A percentile compares a stretch with the other conserved stretches of the same genome.
Evolutionary conservation across 1,140 invertebrate species (phyloP).

Genomic region (Lepidurus apus): DNA sequence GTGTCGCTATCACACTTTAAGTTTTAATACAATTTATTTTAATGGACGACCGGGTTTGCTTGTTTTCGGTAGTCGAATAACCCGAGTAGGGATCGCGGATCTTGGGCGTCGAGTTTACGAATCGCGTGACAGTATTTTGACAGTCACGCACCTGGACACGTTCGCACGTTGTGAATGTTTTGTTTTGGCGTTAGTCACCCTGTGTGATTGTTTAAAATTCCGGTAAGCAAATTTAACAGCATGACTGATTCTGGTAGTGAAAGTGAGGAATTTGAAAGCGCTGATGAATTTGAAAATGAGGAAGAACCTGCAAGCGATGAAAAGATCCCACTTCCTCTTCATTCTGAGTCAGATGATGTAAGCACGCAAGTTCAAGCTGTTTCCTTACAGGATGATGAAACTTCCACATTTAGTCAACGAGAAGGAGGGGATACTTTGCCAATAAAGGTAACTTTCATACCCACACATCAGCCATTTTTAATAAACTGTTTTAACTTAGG

Average conservation of each 20-base stretch:
- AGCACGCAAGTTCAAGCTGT: slow-evolving; percentile 22
- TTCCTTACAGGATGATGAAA: slow-evolving; percentile 35
- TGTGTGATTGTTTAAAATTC: neutral
- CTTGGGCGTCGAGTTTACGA: too few species aligned
- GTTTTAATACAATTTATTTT: too few species aligned
- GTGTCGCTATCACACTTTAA: too few species aligned
- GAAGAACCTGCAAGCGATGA: slow-evolving; percentile 36
- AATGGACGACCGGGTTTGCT: too few species aligned
- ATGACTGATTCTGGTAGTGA: slow-evolving; percentile 66
- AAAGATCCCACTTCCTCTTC: neutral
- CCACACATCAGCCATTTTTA: neutral
- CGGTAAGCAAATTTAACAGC: neutral
- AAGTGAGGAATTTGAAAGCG: slow-evolving; percentile 64
- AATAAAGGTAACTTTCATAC: neutral
- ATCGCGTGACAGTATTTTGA: too few species aligned
- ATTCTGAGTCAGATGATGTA: neutral
- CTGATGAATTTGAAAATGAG: slow-evolving; percentile 51
- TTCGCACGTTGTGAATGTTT: neutral
- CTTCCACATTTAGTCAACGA: slow-evolving; percentile 31
- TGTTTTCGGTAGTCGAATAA: too few species aligned
- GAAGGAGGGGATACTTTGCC: slow-evolving; percentile 41
- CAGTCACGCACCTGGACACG: too few species aligned
- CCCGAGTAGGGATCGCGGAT: too few species aligned
- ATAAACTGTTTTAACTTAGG: neutral
- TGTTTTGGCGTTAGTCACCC: neutral